Percentiles rank a stretch among this genome's conserved stretches.
These are phyloP conservation scores for Pseudobourletiella spinata DNA, from an alignment of 1,140 invertebrate genomes.

Conservation along the genomic window DNA sequence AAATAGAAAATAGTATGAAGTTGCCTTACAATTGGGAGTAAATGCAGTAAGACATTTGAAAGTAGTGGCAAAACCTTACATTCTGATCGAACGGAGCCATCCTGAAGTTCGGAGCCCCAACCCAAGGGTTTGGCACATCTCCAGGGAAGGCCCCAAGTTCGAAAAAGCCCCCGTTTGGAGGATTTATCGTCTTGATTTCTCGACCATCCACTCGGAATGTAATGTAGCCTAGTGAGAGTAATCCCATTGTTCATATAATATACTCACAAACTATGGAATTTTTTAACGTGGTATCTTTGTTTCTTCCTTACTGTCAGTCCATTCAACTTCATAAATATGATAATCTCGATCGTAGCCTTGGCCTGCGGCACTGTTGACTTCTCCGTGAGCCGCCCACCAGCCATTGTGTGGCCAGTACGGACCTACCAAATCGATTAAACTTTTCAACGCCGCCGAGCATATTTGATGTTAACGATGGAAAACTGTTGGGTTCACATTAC, in stretches of 20 bases:
- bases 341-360: conserved; percentile 44
- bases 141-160: conserved; percentile 27
- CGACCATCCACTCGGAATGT: conserved; percentile 24
- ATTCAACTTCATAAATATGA: conserved; percentile 40
- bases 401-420: conserved; percentile 47
- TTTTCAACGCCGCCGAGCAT: not conserved
- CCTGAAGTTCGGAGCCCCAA: conserved; percentile 36
- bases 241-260: too few species aligned
- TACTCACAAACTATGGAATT: too few species aligned
- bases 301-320: conserved; percentile 38
- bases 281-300: too few species aligned
- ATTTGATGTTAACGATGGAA: not conserved
- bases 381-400: conserved; percentile 46
- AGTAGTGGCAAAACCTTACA: conserved; percentile 43
- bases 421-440: conserved; percentile 41
- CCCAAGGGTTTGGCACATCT: conserved; percentile 41
- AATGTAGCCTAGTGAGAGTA: conserved; percentile 32
- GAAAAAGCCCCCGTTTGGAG: conserved; percentile 9
- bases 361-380: conserved; percentile 39
- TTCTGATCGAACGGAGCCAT: conserved; percentile 63
- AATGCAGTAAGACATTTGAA: not conserved
- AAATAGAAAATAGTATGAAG: not conserved
- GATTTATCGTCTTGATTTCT: conserved; percentile 15
- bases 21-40: not conserved
- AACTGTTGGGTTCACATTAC: not conserved